Evolutionary conservation across 2,113 vertebrate species (phyloP).

Genomic region (Callipepla californica): DNA sequence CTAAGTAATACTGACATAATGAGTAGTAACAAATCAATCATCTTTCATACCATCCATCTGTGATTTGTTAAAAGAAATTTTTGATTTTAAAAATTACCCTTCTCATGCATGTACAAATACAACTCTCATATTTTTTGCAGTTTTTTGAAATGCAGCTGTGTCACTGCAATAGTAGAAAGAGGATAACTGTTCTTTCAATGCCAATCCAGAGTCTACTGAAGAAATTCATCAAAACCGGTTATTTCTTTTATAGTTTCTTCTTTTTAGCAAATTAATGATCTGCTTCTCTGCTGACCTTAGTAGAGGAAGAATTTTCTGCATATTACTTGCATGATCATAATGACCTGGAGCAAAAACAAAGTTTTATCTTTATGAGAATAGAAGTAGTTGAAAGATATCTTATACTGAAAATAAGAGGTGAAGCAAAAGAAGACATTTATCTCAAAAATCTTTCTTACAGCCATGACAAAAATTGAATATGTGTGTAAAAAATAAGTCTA

Average conservation of each 20-base stretch:
- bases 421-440: not conserved
- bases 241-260: not conserved
- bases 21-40: not conserved
- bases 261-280: not conserved
- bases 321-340: not conserved
- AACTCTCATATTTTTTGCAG: not conserved
- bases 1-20: not conserved
- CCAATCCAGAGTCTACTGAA: not conserved
- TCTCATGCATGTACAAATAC: not conserved
- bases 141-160: not conserved
- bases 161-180: not conserved
- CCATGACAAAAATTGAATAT: not conserved
- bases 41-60: not conserved
- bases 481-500: not conserved
- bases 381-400: not conserved
- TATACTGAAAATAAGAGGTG: not conserved
- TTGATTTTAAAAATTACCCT: not conserved
- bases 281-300: not conserved
- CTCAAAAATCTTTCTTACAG: not conserved
- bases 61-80: not conserved
- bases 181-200: not conserved
- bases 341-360: not conserved
- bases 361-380: not conserved
- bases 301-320: not conserved
- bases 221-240: not conserved